These are phyloP conservation scores for Toxotes jaculatrix DNA, from an alignment of 2,113 vertebrate species.

Conservation along the genomic window DNA sequence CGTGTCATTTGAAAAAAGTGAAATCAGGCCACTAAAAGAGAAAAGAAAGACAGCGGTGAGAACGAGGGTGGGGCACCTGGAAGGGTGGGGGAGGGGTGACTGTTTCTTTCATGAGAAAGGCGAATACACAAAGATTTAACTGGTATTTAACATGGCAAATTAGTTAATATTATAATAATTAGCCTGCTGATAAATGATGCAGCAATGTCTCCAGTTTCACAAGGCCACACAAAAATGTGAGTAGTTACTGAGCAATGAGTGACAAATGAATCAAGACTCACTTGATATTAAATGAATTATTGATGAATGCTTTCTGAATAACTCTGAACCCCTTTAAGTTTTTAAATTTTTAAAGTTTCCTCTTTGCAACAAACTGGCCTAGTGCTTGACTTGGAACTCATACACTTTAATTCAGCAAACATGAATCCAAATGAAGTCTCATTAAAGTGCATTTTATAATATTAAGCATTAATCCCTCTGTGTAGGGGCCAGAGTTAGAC, in stretches of 20 bases:
- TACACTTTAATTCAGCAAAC: background rate
- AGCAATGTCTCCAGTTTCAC: background rate
- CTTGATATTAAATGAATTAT: background rate
- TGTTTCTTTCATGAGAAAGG: no score
- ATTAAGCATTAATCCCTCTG: background rate
- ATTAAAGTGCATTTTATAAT: background rate
- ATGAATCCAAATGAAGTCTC: background rate
- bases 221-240: background rate
- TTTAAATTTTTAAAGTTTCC: background rate
- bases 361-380: background rate
- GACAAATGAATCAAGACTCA: background rate
- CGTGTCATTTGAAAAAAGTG: no score
- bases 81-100: no score
- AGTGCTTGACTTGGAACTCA: background rate
- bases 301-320: slow-evolving; percentile 10
- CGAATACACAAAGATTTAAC: background rate
- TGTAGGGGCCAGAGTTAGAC: background rate
- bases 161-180: background rate
- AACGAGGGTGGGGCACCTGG: no score
- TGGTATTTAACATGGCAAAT: background rate
- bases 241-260: background rate
- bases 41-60: no score
- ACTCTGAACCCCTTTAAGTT: background rate
- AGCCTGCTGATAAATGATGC: background rate
- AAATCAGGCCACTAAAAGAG: no score